Base-by-base conservation (phyloP, 2,113 vertebrate species). In the Dissostichus mawsoni region DNA sequence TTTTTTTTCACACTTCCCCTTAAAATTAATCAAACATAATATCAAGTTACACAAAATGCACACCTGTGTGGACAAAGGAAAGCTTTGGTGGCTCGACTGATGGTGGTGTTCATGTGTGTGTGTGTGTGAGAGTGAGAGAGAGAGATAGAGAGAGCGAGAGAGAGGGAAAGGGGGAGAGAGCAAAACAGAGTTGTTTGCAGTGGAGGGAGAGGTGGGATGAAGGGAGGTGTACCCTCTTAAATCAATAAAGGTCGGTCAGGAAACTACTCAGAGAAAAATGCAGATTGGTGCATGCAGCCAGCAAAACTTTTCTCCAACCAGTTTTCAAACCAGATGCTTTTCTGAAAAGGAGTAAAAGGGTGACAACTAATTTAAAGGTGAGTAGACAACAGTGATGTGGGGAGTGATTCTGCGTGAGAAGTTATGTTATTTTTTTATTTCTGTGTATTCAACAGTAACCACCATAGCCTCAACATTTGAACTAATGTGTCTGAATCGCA, bases 11-110 rank as follows among this genome's bases (percentile, higher is more conserved):
- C 11, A 50, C 63, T 8, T 48, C 0, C 59, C 74, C 13, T 4
- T 16, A 59, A 47, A 3, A 10, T 57, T 55, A 67, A 11, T 14
- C 4, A 4, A 47, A 16, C 13, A 14, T 3, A 2, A 25, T 65
- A 83, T 85, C 55, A 76, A 3, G 53, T 87, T 77, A 81, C 80
- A 83, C 57, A 69, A 57, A 72, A 53, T 44, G 2, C 50, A 77
- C 52, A 80, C 81, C 71, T 80, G 23, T 44, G 25, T 44, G 41
- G 48, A 84, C 72, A 84, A 81, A 74, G 25, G 17, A 44, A 1
- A 0, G 41, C 13, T n/a, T 20, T 13, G 13, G 50, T 58, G 18
- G 20, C 18, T 63, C 16, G n/a, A 65, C 16, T 47, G 47, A 51
- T n/a, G 11, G 1, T 36, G 25, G 2, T 23, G 17, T 57, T 33